Evolutionary conservation across 2,888 invertebrate genomes (phyloP).

Genomic region (Camptogramma bilineatum): DNA sequence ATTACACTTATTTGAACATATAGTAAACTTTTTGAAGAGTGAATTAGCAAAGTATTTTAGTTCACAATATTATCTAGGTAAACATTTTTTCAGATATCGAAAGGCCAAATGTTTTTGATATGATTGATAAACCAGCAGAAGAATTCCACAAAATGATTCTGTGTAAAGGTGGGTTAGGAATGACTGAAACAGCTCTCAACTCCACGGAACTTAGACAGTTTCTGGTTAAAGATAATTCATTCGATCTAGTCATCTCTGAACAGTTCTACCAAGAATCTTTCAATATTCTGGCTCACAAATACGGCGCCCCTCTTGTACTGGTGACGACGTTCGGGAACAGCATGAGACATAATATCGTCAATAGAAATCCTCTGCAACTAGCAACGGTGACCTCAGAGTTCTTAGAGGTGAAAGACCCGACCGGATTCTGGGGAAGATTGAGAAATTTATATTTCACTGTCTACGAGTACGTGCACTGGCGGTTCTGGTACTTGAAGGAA

Average conservation of each 20-base stretch:
- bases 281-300: constrained; percentile 75
- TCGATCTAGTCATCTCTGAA: constrained; percentile 78
- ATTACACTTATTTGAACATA: too few relatives aligned
- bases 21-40: too few relatives aligned
- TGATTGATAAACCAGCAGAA: constrained; percentile 68
- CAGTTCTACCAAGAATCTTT: constrained; percentile 80
- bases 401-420: constrained; percentile 71
- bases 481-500: constrained; percentile 66
- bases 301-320: constrained; percentile 70
- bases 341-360: constrained; percentile 71
- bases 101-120: constrained; percentile 74
- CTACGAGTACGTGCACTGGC: constrained; percentile 75
- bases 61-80: too few relatives aligned
- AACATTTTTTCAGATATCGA: constrained; percentile 57
- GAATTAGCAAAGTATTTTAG: too few relatives aligned
- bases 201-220: constrained; percentile 65
- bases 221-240: constrained; percentile 63
- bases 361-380: constrained; percentile 72
- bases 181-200: constrained; percentile 67
- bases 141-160: constrained; percentile 66
- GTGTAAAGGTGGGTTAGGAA: constrained; percentile 67
- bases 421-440: constrained; percentile 81
- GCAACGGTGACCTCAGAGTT: constrained; percentile 71
- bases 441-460: constrained; percentile 75
- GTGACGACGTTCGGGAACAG: constrained; percentile 76